These are phyloP conservation scores for Phrynocephalus versicolor DNA, from an alignment of 2,113 vertebrate species.

Conservation along the genomic window DNA sequence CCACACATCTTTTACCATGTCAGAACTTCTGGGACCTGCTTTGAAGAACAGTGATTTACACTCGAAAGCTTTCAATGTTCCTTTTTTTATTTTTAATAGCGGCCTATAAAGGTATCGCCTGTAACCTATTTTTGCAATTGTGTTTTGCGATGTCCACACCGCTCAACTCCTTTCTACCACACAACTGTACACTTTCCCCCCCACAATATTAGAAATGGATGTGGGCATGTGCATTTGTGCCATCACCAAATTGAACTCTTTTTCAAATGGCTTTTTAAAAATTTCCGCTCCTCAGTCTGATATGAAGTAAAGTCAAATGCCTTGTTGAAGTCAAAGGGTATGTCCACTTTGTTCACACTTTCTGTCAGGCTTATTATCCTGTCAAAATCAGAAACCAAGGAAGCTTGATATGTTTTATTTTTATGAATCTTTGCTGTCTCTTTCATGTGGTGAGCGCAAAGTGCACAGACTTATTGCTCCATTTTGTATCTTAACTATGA, in stretches of 20 bases:
- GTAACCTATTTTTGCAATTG: too few relatives aligned
- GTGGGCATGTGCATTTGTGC: slow-evolving; percentile 35
- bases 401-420: slow-evolving; percentile 59
- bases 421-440: slow-evolving; percentile 38
- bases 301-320: slow-evolving; percentile 58
- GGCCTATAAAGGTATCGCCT: too few relatives aligned
- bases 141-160: too few relatives aligned
- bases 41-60: too few relatives aligned
- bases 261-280: slow-evolving; percentile 28
- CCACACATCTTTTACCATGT: slow-evolving; percentile 7
- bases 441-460: slow-evolving; percentile 31
- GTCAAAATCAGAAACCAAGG: slow-evolving; percentile 61
- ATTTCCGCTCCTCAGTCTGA: slow-evolving; percentile 30
- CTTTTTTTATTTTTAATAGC: too few relatives aligned
- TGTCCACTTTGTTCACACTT: slow-evolving; percentile 55
- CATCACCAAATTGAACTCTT: slow-evolving; percentile 55
- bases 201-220: slow-evolving; percentile 56
- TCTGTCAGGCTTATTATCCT: slow-evolving; percentile 63
- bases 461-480: slow-evolving; percentile 45
- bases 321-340: slow-evolving; percentile 63
- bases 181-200: slow-evolving; percentile 13
- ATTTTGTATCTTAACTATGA: slow-evolving; percentile 32
- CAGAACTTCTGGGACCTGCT: too few relatives aligned
- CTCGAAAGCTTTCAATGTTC: too few relatives aligned
- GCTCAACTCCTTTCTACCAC: too few relatives aligned